phyloP scores from a whole-genome alignment of 1,140 invertebrate genomes.

The Zaprionus africanus region DNA sequence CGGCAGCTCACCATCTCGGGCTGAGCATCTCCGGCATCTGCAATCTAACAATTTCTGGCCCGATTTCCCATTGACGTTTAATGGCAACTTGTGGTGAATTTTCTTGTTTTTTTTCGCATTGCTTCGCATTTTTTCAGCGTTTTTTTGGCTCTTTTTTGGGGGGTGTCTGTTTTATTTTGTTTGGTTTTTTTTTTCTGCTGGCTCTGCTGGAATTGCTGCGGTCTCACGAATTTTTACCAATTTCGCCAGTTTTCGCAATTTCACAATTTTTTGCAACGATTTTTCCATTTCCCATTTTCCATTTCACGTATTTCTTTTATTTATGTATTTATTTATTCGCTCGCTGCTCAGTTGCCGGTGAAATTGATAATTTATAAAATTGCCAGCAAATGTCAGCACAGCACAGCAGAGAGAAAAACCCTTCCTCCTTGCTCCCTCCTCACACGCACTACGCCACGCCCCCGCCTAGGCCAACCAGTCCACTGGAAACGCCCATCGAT shows the following conservation, averaged over 20 bases:
- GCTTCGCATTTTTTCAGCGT: slow-evolving; percentile 14
- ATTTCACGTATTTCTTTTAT: slow-evolving; percentile 52
- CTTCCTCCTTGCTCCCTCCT: not conserved
- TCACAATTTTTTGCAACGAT: slow-evolving; percentile 43
- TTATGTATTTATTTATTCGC: slow-evolving; percentile 60
- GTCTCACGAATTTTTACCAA: slow-evolving; percentile 58
- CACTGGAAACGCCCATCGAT: slow-evolving; percentile 21
- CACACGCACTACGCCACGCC: not conserved
- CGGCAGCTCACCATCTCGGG: no score
- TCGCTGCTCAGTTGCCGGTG: slow-evolving; percentile 49
- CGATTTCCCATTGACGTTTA: slow-evolving; percentile 64
- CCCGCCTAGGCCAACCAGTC: not conserved
- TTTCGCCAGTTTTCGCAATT: slow-evolving; percentile 63
- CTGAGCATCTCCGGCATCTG: not conserved
- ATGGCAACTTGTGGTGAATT: slow-evolving; percentile 75
- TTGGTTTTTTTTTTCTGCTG: slow-evolving; percentile 30
- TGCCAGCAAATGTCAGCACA: slow-evolving; percentile 63
- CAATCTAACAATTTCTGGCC: slow-evolving; percentile 38
- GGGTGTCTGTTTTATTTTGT: not conserved
- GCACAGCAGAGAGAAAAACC: slow-evolving; percentile 14
- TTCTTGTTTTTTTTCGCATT: slow-evolving; percentile 6
- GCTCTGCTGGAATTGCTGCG: slow-evolving; percentile 64
- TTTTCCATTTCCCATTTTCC: slow-evolving; percentile 34
- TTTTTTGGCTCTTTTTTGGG: not conserved
- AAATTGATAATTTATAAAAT: slow-evolving; percentile 82